phyloP scores from a whole-genome alignment of 2,113 vertebrate genomes.

The Phoxinus phoxinus region DNA sequence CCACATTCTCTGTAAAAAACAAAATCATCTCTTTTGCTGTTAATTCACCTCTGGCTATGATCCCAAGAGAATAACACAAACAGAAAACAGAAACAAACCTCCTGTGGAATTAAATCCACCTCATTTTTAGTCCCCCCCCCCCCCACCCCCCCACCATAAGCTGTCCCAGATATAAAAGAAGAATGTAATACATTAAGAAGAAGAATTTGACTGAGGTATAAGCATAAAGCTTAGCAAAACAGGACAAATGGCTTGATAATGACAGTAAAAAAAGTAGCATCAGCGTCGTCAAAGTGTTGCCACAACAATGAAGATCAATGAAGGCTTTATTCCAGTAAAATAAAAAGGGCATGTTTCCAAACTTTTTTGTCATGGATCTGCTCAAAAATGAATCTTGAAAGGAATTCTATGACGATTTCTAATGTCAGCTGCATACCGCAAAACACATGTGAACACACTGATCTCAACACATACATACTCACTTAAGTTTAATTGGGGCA shows the following conservation, averaged over 20 bases:
- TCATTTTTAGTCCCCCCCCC: slow-evolving; percentile 6
- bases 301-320: not conserved
- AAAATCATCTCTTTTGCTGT: slow-evolving; percentile 32
- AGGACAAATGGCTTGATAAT: slow-evolving; percentile 6
- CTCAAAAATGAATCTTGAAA: not conserved
- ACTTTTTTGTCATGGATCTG: not conserved
- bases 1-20: slow-evolving; percentile 28
- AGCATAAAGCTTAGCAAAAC: slow-evolving; percentile 11
- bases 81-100: slow-evolving; percentile 27
- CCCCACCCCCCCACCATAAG: no score
- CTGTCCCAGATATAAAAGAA: slow-evolving; percentile 47
- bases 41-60: slow-evolving; percentile 47
- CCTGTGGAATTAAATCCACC: slow-evolving; percentile 44
- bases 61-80: slow-evolving; percentile 42
- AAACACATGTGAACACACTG: not conserved
- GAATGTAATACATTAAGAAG: slow-evolving; percentile 16
- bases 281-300: no score
- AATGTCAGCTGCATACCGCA: not conserved
- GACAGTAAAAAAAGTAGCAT: slow-evolving; percentile 6
- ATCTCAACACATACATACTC: not conserved
- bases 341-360: not conserved
- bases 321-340: not conserved
- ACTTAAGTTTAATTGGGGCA: slow-evolving; percentile 51
- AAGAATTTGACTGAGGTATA: slow-evolving; percentile 25
- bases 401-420: not conserved